Conservation (phyloP, 2,797 vertebrate genomes). For the Jordanella pulchra region DNA sequence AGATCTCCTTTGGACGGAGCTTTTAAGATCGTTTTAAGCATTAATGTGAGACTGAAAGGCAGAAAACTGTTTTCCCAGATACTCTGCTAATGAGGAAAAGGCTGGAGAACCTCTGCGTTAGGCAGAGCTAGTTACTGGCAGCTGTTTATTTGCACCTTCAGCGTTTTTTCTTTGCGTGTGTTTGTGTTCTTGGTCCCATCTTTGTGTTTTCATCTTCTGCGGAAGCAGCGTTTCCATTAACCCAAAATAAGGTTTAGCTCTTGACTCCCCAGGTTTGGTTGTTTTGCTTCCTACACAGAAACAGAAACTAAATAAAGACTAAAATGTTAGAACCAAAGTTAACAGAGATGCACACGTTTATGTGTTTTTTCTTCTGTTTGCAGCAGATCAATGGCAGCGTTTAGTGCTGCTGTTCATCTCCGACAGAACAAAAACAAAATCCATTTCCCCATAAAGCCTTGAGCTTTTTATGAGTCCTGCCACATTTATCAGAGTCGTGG, state of each 20-base stretch:
- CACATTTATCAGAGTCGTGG: conserved; percentile 24
- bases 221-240: too few relatives aligned
- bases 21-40: too few relatives aligned
- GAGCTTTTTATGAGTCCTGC: conserved; percentile 27
- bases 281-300: background rate
- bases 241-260: background rate
- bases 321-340: background rate
- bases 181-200: too few relatives aligned
- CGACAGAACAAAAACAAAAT: conserved; percentile 36
- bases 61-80: too few relatives aligned
- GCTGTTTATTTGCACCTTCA: too few relatives aligned
- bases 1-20: too few relatives aligned
- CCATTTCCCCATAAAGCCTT: conserved; percentile 39
- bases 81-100: too few relatives aligned
- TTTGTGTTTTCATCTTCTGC: too few relatives aligned
- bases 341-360: background rate
- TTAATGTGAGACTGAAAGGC: too few relatives aligned
- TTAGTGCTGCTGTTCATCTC: conserved; percentile 24
- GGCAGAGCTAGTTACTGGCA: too few relatives aligned
- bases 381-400: conserved; percentile 15
- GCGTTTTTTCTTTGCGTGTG: too few relatives aligned
- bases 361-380: background rate
- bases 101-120: too few relatives aligned
- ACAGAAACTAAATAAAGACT: background rate
- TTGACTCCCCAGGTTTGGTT: background rate